Evolutionary conservation across 1,140 invertebrate species (phyloP).

Genomic region (Drosophila ambigua): DNA sequence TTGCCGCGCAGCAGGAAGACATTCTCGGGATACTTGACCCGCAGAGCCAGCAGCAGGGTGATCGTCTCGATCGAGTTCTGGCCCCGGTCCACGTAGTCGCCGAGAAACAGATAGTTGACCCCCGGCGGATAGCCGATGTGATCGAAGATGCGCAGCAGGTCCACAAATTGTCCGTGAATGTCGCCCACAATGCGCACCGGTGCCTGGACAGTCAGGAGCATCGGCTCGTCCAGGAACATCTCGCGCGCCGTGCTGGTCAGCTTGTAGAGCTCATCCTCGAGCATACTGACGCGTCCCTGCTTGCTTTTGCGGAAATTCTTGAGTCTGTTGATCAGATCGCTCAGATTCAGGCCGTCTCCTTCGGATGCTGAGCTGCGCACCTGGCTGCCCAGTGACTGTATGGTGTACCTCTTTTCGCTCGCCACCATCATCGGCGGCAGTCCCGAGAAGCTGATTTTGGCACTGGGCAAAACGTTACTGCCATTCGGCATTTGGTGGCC

Average conservation of each 20-base stretch:
- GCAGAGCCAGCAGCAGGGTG: slow-evolving; percentile 96
- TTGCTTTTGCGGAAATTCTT: not conserved
- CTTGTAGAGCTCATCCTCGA: not conserved
- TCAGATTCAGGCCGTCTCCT: not conserved
- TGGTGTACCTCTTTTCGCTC: too few species aligned
- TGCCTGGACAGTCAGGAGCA: slow-evolving; percentile 97
- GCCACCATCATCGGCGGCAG: too few species aligned
- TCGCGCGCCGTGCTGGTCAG: slow-evolving; percentile 93
- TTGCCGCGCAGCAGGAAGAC: slow-evolving; percentile 92
- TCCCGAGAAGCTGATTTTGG: too few species aligned
- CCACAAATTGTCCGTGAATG: slow-evolving; percentile 99
- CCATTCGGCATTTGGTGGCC: too few species aligned
- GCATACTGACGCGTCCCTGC: not conserved
- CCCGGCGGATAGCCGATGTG: slow-evolving; percentile 99
- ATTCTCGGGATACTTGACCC: slow-evolving; percentile 94
- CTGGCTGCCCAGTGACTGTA: too few species aligned
- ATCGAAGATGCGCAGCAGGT: slow-evolving; percentile 97
- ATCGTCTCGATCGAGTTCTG: slow-evolving; percentile 95
- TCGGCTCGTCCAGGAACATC: slow-evolving; percentile 98
- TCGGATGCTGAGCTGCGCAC: too few species aligned
- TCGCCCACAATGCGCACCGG: slow-evolving; percentile 99
- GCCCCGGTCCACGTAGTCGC: slow-evolving; percentile 93
- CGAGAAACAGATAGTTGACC: slow-evolving; percentile 98
- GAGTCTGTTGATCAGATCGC: not conserved
- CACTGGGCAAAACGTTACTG: too few species aligned